These are phyloP conservation scores for Ectropis crepuscularia DNA, from an alignment of 2,888 invertebrate genomes.

Conservation along the genomic window DNA sequence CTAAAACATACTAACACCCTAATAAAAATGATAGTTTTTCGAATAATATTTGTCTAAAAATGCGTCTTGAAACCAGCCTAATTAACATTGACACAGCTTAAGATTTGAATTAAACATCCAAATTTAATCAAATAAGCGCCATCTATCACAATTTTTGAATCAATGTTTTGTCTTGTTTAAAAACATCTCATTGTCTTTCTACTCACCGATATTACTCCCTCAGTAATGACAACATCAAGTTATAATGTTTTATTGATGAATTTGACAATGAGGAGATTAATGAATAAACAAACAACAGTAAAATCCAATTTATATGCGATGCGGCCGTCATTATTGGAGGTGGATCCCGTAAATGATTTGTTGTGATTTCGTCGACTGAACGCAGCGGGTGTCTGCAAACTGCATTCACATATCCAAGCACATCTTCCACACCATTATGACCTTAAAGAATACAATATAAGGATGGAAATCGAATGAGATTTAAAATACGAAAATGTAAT, in stretches of 20 bases:
- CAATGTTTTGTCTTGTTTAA: too few species aligned
- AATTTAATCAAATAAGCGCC: too few species aligned
- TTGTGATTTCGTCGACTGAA: constrained; percentile 80
- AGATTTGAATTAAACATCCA: too few species aligned
- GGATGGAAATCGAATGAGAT: constrained; percentile 52
- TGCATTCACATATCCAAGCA: constrained; percentile 67
- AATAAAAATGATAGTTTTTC: too few species aligned
- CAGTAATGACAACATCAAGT: constrained; percentile 15
- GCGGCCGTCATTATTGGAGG: constrained; percentile 80
- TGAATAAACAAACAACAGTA: constrained; percentile 66
- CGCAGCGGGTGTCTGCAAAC: constrained; percentile 81
- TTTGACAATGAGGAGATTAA: constrained; percentile 53
- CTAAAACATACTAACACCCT: too few species aligned
- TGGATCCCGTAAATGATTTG: constrained; percentile 81
- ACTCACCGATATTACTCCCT: constrained; percentile 8
- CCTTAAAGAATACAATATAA: constrained; percentile 54
- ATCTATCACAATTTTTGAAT: too few species aligned
- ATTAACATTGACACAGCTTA: too few species aligned
- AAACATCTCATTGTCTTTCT: neutral
- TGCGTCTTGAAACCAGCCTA: too few species aligned
- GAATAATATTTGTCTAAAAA: too few species aligned
- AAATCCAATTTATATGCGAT: constrained; percentile 76
- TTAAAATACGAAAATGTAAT: constrained; percentile 66
- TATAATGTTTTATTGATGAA: constrained; percentile 30
- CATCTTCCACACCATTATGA: constrained; percentile 51